These are phyloP conservation scores for Cataglyphis altisquamis DNA, from an alignment of 2,888 invertebrate species.

Conservation along the genomic window DNA sequence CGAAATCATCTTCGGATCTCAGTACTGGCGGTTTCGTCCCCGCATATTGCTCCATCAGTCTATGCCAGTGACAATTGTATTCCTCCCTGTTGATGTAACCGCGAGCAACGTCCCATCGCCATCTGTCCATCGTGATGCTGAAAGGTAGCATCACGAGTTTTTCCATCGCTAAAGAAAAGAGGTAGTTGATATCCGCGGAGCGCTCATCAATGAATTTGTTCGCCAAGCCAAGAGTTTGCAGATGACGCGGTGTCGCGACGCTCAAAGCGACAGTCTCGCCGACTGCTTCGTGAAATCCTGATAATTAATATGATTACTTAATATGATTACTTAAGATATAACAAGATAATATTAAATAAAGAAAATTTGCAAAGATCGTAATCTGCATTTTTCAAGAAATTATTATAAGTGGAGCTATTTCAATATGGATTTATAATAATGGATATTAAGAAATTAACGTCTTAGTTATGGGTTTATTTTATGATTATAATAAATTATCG, in stretches of 20 bases:
- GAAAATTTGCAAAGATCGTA: background rate
- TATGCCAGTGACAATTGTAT: slow-evolving; percentile 96
- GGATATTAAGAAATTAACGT: background rate
- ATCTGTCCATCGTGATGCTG: slow-evolving; percentile 93
- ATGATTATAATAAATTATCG: background rate
- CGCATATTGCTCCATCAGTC: slow-evolving; percentile 93
- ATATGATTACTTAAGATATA: background rate
- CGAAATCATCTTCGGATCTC: slow-evolving; percentile 95
- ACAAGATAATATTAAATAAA: background rate
- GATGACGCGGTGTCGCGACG: slow-evolving; percentile 93
- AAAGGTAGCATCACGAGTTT: slow-evolving; percentile 95
- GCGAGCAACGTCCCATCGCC: slow-evolving; percentile 95
- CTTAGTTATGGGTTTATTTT: background rate
- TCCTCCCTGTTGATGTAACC: slow-evolving; percentile 91
- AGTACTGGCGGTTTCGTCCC: slow-evolving; percentile 95
- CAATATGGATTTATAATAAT: slow-evolving; percentile 3
- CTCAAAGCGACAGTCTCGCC: slow-evolving; percentile 96
- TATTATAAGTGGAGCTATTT: background rate
- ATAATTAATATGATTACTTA: too few species aligned
- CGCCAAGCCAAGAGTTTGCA: slow-evolving; percentile 93
- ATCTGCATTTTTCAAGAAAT: background rate
- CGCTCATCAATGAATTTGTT: slow-evolving; percentile 93
- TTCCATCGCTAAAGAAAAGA: slow-evolving; percentile 94
- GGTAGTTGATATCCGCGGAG: slow-evolving; percentile 94
- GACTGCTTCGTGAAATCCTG: slow-evolving; percentile 97